phyloP scores from a whole-genome alignment of 2,113 vertebrate species.

The Hirundichthys speculiger region DNA sequence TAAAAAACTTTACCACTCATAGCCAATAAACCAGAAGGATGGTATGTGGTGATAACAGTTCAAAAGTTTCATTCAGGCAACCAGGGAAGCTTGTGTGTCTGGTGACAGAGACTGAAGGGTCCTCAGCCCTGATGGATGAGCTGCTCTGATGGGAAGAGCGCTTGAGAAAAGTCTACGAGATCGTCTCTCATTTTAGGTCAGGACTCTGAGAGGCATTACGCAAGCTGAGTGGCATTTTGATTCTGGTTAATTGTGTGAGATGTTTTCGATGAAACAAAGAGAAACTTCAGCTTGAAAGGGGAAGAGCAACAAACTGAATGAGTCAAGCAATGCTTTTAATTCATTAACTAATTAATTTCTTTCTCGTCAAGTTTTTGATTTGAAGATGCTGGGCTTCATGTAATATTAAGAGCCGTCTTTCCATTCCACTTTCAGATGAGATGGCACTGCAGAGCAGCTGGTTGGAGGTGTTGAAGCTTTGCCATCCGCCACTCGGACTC shows the following conservation, averaged over 20 bases:
- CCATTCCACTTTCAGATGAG: too few species aligned
- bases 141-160: constrained; percentile 23
- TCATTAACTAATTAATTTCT: too few species aligned
- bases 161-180: constrained; percentile 57
- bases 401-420: neutral
- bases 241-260: constrained; percentile 20
- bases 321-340: too few species aligned
- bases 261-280: constrained; percentile 30
- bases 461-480: too few species aligned
- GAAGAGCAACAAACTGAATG: neutral
- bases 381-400: too few species aligned
- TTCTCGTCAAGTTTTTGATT: too few species aligned
- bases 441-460: constrained; percentile 1
- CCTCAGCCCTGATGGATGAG: constrained; percentile 28
- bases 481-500: too few species aligned
- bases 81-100: constrained; percentile 9
- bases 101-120: constrained; percentile 22
- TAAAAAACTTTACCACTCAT: too few species aligned
- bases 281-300: neutral
- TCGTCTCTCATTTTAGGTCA: constrained; percentile 41
- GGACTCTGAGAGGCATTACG: constrained; percentile 31
- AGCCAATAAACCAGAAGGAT: too few species aligned
- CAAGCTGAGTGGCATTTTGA: constrained; percentile 42
- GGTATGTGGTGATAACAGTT: too few species aligned
- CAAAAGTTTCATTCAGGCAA: too few species aligned